Evolutionary conservation across 2,113 vertebrate species (phyloP).

Genomic region (Calypte anna): DNA sequence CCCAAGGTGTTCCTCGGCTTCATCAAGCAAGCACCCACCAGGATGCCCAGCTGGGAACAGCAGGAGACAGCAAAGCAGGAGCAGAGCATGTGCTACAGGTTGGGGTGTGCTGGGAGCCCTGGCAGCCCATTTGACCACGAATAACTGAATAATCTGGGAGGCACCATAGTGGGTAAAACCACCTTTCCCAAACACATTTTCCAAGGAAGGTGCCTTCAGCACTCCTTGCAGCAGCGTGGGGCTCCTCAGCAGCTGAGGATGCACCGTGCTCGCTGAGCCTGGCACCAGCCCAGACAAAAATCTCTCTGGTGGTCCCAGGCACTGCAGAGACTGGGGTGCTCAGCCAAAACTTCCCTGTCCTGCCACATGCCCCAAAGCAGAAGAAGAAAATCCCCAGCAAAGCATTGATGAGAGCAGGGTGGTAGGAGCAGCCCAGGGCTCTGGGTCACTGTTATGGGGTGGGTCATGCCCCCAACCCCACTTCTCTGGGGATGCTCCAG

Average conservation of each 20-base stretch:
- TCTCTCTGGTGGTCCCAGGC: neutral
- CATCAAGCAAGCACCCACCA: rapidly evolving
- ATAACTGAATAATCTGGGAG: conserved; percentile 55
- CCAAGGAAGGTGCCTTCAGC: conserved; percentile 19
- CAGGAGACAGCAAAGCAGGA: neutral
- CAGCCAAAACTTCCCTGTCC: neutral
- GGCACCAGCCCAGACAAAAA: neutral
- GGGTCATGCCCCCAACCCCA: neutral
- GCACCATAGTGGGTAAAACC: neutral
- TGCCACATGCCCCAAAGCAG: rapidly evolving
- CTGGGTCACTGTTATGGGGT: rapidly evolving
- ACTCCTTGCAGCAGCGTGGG: neutral
- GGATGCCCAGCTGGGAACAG: neutral
- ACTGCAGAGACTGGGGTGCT: rapidly evolving
- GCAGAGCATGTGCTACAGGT: rapidly evolving
- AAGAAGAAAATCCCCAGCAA: neutral
- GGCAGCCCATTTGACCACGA: neutral
- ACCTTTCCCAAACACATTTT: conserved; percentile 61
- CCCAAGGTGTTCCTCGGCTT: neutral
- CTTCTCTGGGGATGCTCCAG: rapidly evolving
- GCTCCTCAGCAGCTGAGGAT: neutral
- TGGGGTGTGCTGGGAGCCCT: neutral
- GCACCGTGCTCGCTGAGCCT: rapidly evolving
- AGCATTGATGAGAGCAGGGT: rapidly evolving
- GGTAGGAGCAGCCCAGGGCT: neutral